A percentile compares a stretch with the other conserved stretches of the same genome.
Conservation (phyloP, 2,888 invertebrate genomes). For the Xanthia icteritia region DNA sequence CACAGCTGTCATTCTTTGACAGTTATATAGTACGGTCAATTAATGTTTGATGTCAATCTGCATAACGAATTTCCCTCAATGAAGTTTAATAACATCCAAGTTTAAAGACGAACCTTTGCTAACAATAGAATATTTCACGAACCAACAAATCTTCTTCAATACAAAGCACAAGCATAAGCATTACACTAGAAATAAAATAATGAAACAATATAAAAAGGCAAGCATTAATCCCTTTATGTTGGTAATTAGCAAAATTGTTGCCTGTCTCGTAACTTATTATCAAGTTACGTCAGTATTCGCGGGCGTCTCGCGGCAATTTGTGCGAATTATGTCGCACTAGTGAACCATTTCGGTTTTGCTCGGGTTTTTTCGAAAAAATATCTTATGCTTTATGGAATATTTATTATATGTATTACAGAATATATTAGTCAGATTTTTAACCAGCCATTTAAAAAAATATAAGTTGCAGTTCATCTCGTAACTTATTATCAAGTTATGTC, state of each 20-base stretch:
- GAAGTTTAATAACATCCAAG: neutral
- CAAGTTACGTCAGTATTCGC: conserved; percentile 68
- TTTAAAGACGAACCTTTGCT: neutral
- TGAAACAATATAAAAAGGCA: conserved; percentile 51
- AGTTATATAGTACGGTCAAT: neutral
- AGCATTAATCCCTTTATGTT: conserved; percentile 64
- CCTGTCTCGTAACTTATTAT: conserved; percentile 70
- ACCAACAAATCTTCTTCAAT: conserved; percentile 16
- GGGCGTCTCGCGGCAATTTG: conserved; percentile 71
- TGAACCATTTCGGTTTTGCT: neutral
- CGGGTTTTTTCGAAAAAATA: neutral
- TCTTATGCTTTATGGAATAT: neutral
- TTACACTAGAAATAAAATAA: conserved; percentile 38
- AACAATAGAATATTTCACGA: neutral
- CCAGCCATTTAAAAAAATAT: neutral
- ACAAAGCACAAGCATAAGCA: neutral
- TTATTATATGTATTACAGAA: neutral
- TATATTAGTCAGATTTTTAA: neutral
- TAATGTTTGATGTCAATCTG: neutral
- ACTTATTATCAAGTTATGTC: conserved; percentile 61
- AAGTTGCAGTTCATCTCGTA: neutral
- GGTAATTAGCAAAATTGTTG: conserved; percentile 69
- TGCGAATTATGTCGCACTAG: conserved; percentile 62
- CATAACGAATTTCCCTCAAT: neutral
- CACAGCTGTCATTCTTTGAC: neutral